These are phyloP conservation scores for Drosophila phalerata DNA, from an alignment of 2,888 invertebrate genomes.

Conservation along the genomic window DNA sequence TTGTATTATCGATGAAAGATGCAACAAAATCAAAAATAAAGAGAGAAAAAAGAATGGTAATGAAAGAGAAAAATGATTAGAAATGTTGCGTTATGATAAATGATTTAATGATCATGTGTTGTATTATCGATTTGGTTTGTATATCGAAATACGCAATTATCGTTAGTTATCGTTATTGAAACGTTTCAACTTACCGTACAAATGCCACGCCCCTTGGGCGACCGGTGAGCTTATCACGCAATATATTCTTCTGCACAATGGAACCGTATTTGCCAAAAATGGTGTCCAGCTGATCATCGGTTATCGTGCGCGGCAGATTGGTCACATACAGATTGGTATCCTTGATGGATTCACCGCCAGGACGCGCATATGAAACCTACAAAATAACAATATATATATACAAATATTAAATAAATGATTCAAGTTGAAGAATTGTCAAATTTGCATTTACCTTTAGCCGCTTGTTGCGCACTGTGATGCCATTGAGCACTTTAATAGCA, in stretches of 20 bases:
- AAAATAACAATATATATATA: background rate
- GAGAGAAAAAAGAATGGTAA: conserved; percentile 1
- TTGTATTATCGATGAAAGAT: background rate
- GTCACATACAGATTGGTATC: conserved; percentile 97
- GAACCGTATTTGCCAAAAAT: conserved; percentile 95
- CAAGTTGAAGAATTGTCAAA: background rate
- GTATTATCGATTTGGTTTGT: no score
- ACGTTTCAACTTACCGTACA: conserved; percentile 89
- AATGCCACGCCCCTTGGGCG: conserved; percentile 96
- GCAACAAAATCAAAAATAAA: background rate
- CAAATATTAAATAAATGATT: background rate
- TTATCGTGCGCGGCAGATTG: conserved; percentile 94
- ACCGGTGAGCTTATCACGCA: conserved; percentile 95
- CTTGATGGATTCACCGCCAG: conserved; percentile 96
- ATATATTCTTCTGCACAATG: conserved; percentile 96
- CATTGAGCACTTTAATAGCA: conserved; percentile 95
- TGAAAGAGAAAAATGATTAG: conserved; percentile 4
- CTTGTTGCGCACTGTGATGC: conserved; percentile 95
- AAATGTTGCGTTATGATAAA: background rate
- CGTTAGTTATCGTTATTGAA: background rate
- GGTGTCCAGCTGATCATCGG: conserved; percentile 93
- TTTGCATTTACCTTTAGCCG: conserved; percentile 90
- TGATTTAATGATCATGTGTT: no score
- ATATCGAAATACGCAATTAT: background rate
- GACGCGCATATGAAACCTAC: conserved; percentile 96